Base-by-base conservation (phyloP, 30 jellyfish, hydroid and myxozoan species). In the Aurelia sp. region DNA sequence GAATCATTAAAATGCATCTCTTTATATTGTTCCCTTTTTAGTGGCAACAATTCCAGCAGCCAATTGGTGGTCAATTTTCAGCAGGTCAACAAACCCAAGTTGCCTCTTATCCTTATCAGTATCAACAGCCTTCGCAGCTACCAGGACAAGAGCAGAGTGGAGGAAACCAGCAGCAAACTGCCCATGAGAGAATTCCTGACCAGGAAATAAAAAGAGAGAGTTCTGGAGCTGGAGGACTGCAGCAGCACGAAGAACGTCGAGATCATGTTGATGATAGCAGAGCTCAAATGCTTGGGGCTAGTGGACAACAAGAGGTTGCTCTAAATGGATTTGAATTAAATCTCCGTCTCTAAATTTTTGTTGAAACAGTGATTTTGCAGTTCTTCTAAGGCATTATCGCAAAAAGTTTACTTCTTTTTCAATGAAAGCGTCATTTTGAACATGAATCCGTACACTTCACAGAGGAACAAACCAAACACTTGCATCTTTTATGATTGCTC, bases 1-100 rank as follows among this genome's bases (percentile, higher is more conserved):
- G 55, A 15, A 44, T 44, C 55, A 5, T 44, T 44, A 44, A 5
- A 44, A 44, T 44, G 55, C 13, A 8, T 44, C 0, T 12, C 8
- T 44, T 44, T 15, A 44, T 44, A 0, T 44, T 44, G 15, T 44
- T 44, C 55, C 55, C 8, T 44, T 44, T 44, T 44, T 76, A 73
- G 88, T 73, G 93, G 88, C 93, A 71, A 33, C 93, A 84, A 35
- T 84, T 71, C 51, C 93, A 74, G 84, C 88, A 67, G 22, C 74
- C 82, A 4, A 63, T 59, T 66, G 92, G 92, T 66, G 92, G 86
- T 51, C 93, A 84, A 51, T 62, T 61, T 41, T 67, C 55, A 18
- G 85, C 68, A 30, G 63, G 80, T 57, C 92, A 82, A 38, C 66
- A 47, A 16, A 88, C 87, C 21, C 93, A 81, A 19, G 69, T 59